A percentile compares a stretch with the other conserved stretches of the same genome.
phyloP scores from a whole-genome alignment of 2,113 vertebrate species.

The Tamias sibiricus region DNA sequence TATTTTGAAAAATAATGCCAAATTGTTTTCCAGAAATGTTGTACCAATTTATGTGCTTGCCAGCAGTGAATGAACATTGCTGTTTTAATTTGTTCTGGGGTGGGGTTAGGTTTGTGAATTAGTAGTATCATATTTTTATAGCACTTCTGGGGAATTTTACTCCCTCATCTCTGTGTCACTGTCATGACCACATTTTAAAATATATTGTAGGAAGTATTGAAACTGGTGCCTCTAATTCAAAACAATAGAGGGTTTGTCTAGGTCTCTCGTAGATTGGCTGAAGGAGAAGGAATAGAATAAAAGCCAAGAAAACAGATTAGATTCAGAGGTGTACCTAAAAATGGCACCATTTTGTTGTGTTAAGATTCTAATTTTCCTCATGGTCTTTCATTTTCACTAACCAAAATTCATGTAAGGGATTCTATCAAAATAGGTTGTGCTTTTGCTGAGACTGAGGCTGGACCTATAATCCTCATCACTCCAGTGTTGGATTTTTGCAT shows the following conservation, averaged over 20 bases:
- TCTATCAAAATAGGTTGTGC: not conserved
- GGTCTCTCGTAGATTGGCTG: not conserved
- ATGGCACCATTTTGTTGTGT: not conserved
- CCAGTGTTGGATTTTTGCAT: not conserved
- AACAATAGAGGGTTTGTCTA: not conserved
- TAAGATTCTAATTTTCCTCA: not conserved
- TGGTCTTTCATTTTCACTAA: not conserved
- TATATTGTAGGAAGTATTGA: not conserved
- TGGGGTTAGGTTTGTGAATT: conserved; percentile 2
- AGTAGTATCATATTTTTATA: conserved; percentile 14
- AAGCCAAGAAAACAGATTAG: not conserved
- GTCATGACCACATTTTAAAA: not conserved
- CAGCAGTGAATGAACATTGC: not conserved
- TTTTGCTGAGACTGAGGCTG: not conserved
- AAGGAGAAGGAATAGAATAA: not conserved
- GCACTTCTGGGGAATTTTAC: not conserved
- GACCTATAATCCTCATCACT: too few species aligned
- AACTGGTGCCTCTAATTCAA: not conserved
- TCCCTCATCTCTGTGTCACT: not conserved
- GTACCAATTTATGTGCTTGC: conserved; percentile 53
- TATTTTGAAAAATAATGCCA: conserved; percentile 54
- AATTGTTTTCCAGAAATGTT: conserved; percentile 44
- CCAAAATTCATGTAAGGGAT: not conserved
- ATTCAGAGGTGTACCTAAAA: not conserved
- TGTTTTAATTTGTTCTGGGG: conserved; percentile 48